A percentile compares a stretch with the other conserved stretches of the same genome.
These are phyloP conservation scores for Phania funesta DNA, from an alignment of 2,888 invertebrate species.

Conservation along the genomic window DNA sequence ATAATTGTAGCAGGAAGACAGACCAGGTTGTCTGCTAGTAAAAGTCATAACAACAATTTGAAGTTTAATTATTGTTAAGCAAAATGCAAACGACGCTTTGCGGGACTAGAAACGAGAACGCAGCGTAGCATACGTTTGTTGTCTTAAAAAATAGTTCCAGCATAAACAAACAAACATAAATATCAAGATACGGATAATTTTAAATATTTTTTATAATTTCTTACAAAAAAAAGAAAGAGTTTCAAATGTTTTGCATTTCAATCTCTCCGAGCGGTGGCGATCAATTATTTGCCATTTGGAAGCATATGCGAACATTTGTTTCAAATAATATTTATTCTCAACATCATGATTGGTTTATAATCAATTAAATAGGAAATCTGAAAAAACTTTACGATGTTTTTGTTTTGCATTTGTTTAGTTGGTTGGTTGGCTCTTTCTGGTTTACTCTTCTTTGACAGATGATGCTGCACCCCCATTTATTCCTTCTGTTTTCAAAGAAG, in stretches of 20 bases:
- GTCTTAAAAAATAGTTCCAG: not conserved
- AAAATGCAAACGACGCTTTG: not conserved
- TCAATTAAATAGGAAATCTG: constrained; percentile 36
- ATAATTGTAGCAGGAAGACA: constrained; percentile 32
- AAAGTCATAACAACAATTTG: constrained; percentile 13
- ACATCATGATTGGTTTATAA: constrained; percentile 40
- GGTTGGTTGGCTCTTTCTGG: not conserved
- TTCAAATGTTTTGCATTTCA: constrained; percentile 23
- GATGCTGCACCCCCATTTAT: constrained; percentile 41
- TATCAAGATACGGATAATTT: not conserved
- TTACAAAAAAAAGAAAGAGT: not conserved
- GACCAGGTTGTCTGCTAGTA: not conserved
- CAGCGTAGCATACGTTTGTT: constrained; percentile 44
- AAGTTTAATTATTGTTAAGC: not conserved
- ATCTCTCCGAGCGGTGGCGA: too few relatives aligned
- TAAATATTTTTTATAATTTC: not conserved
- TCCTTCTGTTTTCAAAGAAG: constrained; percentile 19
- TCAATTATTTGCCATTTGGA: constrained; percentile 22
- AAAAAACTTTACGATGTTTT: not conserved
- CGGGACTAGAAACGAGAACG: not conserved
- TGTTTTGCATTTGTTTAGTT: constrained; percentile 43
- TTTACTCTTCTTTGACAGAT: not conserved
- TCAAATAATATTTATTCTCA: constrained; percentile 52
- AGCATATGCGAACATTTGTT: constrained; percentile 62
- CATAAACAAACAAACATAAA: not conserved